Conservation (phyloP, 2,113 vertebrate species). For the Passer montanus region DNA sequence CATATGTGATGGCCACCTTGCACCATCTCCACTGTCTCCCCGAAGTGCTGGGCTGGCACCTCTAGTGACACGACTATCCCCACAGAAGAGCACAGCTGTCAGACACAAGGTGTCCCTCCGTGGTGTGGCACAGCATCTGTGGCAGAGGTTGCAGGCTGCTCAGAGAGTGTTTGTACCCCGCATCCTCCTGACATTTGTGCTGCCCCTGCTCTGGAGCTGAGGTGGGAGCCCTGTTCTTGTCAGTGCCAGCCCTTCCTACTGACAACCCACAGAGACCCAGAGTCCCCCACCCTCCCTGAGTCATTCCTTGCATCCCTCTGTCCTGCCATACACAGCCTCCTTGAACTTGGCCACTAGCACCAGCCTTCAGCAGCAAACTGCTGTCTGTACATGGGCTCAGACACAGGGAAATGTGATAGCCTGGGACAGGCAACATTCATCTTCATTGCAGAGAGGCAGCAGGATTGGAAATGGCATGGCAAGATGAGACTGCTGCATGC, state of each 20-base stretch:
- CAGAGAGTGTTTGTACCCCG: too few relatives aligned
- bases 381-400: neutral
- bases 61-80: fast-evolving
- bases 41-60: neutral
- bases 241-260: neutral
- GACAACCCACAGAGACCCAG: neutral
- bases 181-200: neutral
- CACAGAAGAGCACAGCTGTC: neutral
- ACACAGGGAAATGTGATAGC: neutral
- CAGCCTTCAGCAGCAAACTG: neutral
- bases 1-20: neutral
- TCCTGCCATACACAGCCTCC: neutral
- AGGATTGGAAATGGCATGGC: conserved; percentile 20
- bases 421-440: conserved; percentile 36
- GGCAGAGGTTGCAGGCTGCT: neutral
- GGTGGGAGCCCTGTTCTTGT: neutral
- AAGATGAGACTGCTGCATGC: conserved; percentile 1
- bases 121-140: neutral
- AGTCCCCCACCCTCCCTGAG: neutral
- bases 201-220: neutral
- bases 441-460: conserved; percentile 14
- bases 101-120: fast-evolving
- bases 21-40: neutral
- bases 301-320: neutral
- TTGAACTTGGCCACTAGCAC: neutral